A percentile compares a stretch with the other conserved stretches of the same genome.
These are phyloP conservation scores for Andrena flavipes DNA, from an alignment of 2,888 invertebrate genomes.

Conservation along the genomic window DNA sequence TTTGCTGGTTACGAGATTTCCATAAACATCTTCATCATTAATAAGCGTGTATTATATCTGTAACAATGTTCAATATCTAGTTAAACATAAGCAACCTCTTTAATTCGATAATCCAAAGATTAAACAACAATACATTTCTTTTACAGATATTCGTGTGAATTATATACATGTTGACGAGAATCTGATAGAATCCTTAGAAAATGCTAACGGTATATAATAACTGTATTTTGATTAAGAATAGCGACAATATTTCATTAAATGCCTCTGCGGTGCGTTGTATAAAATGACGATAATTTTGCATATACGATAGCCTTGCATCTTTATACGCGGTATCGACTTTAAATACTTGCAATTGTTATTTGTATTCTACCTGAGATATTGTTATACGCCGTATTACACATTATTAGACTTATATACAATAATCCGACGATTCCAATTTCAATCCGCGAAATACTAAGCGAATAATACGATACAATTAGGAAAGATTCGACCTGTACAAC, in stretches of 20 bases:
- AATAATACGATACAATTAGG: constrained; percentile 53
- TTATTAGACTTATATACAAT: constrained; percentile 16
- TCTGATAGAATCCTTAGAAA: constrained; percentile 41
- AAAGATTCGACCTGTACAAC: constrained; percentile 26
- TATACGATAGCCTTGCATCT: constrained; percentile 17
- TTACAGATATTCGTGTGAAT: constrained; percentile 52
- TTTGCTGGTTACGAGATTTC: constrained; percentile 42
- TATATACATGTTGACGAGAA: constrained; percentile 43
- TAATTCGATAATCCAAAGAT: constrained; percentile 64
- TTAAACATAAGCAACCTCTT: constrained; percentile 50
- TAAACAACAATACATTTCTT: constrained; percentile 49
- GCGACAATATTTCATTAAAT: constrained; percentile 19
- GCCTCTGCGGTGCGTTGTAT: constrained; percentile 22
- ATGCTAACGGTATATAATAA: constrained; percentile 12
- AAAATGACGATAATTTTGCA: constrained; percentile 23
- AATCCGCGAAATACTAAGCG: constrained; percentile 36
- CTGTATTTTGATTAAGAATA: constrained; percentile 34
- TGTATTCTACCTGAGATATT: constrained; percentile 15
- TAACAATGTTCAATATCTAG: constrained; percentile 37
- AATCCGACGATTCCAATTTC: constrained; percentile 23
- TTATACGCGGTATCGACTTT: constrained; percentile 12
- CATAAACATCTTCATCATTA: constrained; percentile 41
- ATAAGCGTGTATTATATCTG: constrained; percentile 45
- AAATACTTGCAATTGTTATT: constrained; percentile 26
- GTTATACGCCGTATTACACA: constrained; percentile 15